phyloP scores from a whole-genome alignment of 1,140 invertebrate genomes.

The Aculops lycopersici region DNA sequence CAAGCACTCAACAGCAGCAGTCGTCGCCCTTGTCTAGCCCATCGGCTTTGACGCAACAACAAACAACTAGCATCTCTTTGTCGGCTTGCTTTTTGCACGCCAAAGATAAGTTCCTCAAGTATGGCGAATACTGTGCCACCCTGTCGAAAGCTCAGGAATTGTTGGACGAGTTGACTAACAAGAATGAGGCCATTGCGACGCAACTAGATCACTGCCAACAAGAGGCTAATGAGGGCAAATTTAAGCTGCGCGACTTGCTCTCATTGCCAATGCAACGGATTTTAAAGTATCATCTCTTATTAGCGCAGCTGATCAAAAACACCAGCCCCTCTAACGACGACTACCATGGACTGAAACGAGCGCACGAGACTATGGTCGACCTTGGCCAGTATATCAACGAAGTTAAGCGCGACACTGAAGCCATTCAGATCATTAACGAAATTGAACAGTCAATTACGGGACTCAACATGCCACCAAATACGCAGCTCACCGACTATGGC shows the following conservation, averaged over 20 bases:
- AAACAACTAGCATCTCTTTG: conserved; percentile 9
- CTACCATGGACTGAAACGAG: conserved; percentile 38
- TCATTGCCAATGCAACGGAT: conserved; percentile 92
- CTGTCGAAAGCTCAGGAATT: conserved; percentile 40
- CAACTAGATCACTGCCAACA: conserved; percentile 21
- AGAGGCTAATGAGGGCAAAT: conserved; percentile 70
- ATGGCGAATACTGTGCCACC: conserved; percentile 80
- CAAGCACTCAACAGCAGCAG: too few species aligned
- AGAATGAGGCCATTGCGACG: conserved; percentile 23
- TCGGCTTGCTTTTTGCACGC: conserved; percentile 49
- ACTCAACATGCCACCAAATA: conserved; percentile 28
- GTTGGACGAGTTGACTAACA: conserved; percentile 35
- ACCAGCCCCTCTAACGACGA: conserved; percentile 43
- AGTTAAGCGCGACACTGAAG: conserved; percentile 82
- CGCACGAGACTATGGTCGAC: conserved; percentile 85
- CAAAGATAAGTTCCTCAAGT: conserved; percentile 60
- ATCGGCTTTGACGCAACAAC: neutral
- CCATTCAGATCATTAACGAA: conserved; percentile 54
- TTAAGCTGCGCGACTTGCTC: conserved; percentile 65
- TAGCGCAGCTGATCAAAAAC: conserved; percentile 51
- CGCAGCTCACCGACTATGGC: conserved; percentile 52
- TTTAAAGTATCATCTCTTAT: conserved; percentile 72
- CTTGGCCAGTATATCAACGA: conserved; percentile 89
- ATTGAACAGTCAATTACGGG: conserved; percentile 33
- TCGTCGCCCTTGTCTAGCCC: neutral